phyloP scores from a whole-genome alignment of 2,113 vertebrate genomes.

The Notiomystis cincta region DNA sequence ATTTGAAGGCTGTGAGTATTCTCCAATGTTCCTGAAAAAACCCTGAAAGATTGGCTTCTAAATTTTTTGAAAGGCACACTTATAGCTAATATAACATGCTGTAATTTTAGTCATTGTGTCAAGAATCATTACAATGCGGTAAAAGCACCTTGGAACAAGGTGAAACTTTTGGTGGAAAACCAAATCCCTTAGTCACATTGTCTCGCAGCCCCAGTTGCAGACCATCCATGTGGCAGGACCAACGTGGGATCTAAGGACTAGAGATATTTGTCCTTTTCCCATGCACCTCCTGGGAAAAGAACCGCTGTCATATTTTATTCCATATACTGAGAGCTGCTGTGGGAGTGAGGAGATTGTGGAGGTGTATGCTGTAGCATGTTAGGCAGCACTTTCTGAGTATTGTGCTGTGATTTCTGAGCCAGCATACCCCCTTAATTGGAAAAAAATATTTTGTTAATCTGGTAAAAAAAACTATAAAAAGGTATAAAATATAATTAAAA shows the following conservation, averaged over 20 bases:
- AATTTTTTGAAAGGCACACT: not conserved
- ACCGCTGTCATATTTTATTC: not conserved
- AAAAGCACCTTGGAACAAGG: not conserved
- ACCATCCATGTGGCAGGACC: not conserved
- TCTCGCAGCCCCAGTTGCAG: fast-evolving
- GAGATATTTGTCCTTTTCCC: not conserved
- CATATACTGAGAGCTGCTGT: not conserved
- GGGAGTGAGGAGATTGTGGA: not conserved
- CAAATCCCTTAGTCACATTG: not conserved
- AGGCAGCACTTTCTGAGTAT: not conserved
- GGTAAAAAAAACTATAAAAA: not conserved
- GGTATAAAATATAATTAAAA: not conserved
- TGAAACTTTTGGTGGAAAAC: not conserved
- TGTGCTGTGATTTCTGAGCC: not conserved
- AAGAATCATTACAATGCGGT: not conserved
- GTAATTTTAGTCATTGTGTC: not conserved
- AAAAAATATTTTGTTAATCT: not conserved
- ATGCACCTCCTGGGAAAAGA: not conserved
- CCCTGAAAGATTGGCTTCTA: not conserved
- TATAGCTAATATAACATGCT: not conserved
- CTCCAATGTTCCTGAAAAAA: not conserved
- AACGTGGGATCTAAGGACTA: fast-evolving
- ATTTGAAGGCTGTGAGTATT: not conserved
- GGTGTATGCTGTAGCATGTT: not conserved
- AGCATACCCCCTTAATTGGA: too few species aligned